Evolutionary conservation across 2,113 vertebrate species (phyloP), one percentile per base, ranked within the genome.

Genomic region (Oncorhynchus masou): DNA sequence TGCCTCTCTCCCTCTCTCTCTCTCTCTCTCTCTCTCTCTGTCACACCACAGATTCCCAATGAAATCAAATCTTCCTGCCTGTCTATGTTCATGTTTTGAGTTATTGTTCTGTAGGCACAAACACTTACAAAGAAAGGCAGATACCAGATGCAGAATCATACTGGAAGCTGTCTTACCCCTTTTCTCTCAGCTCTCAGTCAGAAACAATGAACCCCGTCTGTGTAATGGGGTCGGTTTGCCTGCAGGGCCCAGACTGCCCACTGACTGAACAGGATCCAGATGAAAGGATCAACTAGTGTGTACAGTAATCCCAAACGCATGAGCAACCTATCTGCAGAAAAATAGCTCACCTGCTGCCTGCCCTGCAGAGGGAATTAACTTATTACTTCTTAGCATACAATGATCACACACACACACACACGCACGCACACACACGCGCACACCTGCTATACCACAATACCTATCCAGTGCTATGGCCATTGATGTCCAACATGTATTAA

Each of bases 301-400:
- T 34, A 25, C 31, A 25, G 31, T 48, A 74, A 65, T 74, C 72
- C 60, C 16, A 48, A 39, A 74, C 59, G 25, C 60, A 74, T 67
- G 62, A 75, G 62, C 25, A 12, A 68, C 64, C 27, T 68, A 34
- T 68, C 8, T 54, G 74, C 48, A 68, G 39, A 24, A 34, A 68
- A 29, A 22, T 15, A 39, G 5, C 66, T 20, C 15, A 31, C 66
- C 4, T 29, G 22, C 25, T 29, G 8, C n/a, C 25, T 34, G 25
- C 69, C 69, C 6, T 25, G 9, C 24, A 9, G 25, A 20, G 45
- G 22, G 39, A 45, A 13, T 20, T 2, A 31, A 31, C 3, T 25
- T 71, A n/a, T 51, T 39, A 71, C 19, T 64, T 29, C 66, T 51
- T 59, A 24, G 20, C 34, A 51, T 8, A 57, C 54, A 70, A 57